Evolutionary conservation across 1,140 invertebrate species (phyloP).

Genomic region (fruit fly (Drosophila melanogaster)): DNA sequence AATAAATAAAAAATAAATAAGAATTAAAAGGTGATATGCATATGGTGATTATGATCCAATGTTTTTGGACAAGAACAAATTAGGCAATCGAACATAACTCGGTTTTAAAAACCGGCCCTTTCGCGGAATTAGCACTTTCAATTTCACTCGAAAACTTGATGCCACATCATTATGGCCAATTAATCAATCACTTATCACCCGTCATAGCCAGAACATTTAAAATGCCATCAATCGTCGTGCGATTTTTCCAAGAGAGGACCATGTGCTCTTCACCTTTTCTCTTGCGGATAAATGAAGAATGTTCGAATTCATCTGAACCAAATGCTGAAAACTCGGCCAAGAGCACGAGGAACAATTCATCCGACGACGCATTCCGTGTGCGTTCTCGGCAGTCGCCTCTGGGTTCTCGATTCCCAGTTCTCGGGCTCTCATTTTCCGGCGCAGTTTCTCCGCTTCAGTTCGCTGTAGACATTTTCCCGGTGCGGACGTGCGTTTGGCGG

Average conservation of each 20-base stretch:
- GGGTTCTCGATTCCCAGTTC: constrained; percentile 3
- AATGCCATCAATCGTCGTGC: constrained; percentile 31
- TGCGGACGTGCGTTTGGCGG: constrained; percentile 68
- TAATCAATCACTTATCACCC: constrained; percentile 40
- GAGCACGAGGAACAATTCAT: constrained; percentile 31
- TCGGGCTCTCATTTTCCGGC: constrained; percentile 43
- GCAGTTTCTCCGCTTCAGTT: constrained; percentile 62
- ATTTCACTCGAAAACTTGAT: not conserved
- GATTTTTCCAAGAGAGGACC: constrained; percentile 7
- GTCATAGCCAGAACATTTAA: constrained; percentile 18
- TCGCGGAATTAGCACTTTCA: not conserved
- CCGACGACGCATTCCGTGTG: constrained; percentile 48
- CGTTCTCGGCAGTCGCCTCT: constrained; percentile 27
- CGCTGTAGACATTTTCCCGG: constrained; percentile 80
- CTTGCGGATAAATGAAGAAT: constrained; percentile 17
- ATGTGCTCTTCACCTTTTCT: constrained; percentile 13
- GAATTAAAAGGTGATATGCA: not conserved
- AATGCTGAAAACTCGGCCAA: constrained; percentile 32
- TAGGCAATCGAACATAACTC: too few species aligned
- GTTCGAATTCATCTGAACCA: constrained; percentile 19
- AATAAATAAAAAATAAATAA: not conserved
- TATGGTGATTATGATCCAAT: not conserved
- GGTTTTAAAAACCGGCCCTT: not conserved
- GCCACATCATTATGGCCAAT: constrained; percentile 14
- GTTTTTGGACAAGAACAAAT: too few species aligned